These are phyloP conservation scores for Babylonia areolata DNA, from an alignment of 1,140 invertebrate genomes.

Conservation along the genomic window DNA sequence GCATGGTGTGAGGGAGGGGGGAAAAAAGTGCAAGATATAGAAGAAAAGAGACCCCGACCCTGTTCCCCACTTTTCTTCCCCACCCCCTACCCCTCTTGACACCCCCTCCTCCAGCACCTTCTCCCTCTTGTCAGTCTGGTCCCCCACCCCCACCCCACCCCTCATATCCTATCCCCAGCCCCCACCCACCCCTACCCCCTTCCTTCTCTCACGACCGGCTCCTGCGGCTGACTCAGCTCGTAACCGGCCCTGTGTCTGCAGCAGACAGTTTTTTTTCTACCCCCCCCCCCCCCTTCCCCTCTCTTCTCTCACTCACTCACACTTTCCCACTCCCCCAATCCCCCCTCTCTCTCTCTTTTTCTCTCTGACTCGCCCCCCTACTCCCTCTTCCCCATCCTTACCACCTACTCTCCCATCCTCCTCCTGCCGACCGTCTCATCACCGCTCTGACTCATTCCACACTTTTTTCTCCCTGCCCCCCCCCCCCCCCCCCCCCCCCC, in stretches of 20 bases:
- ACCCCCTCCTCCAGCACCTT: no score
- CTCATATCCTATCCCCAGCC: no score
- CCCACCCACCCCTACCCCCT: no score
- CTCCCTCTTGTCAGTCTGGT: no score
- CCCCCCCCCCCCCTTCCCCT: neutral
- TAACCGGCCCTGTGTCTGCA: neutral
- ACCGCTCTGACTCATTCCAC: conserved; percentile 1
- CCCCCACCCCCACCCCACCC: no score
- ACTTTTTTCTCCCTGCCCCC: neutral
- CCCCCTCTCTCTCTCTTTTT: no score
- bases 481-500: neutral
- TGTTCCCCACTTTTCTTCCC: neutral
- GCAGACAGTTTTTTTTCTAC: neutral
- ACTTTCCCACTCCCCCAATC: no score
- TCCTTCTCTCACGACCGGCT: neutral
- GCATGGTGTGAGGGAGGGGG: no score
- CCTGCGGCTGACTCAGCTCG: neutral
- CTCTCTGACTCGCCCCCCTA: neutral
- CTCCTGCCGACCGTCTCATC: conserved; percentile 5
- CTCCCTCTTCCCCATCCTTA: neutral
- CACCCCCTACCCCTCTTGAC: no score
- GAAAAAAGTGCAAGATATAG: no score
- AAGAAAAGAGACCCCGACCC: neutral
- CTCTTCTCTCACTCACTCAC: no score
- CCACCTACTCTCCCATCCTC: neutral